phyloP scores from a whole-genome alignment of 2,888 invertebrate genomes.

The Cosmia pyralina region DNA sequence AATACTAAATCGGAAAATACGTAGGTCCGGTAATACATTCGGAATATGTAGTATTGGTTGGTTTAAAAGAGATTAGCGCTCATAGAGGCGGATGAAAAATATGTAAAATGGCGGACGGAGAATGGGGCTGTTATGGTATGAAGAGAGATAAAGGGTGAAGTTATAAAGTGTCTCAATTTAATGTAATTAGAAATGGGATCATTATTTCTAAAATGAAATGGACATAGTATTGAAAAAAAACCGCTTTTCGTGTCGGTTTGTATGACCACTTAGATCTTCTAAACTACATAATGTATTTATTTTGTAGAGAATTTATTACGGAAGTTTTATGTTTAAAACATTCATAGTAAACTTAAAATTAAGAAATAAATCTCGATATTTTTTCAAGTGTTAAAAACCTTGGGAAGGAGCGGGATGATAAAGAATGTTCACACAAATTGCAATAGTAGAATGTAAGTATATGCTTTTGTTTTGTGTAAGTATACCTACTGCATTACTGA shows the following conservation, averaged over 20 bases:
- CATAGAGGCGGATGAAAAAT: constrained; percentile 53
- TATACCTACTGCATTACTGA: too few relatives aligned
- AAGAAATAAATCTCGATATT: too few relatives aligned
- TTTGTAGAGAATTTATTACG: too few relatives aligned
- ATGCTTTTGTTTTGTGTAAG: too few relatives aligned
- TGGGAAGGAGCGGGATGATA: neutral
- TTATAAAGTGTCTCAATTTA: neutral
- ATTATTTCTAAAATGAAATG: neutral
- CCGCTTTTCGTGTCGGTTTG: too few relatives aligned
- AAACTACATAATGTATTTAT: too few relatives aligned
- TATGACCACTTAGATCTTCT: too few relatives aligned
- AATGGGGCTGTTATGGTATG: constrained; percentile 2
- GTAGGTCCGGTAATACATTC: constrained; percentile 52
- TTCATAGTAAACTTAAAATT: too few relatives aligned
- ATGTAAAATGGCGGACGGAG: constrained; percentile 35
- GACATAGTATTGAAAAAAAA: too few relatives aligned
- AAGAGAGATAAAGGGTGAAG: neutral
- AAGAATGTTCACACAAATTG: neutral
- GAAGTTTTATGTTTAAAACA: too few relatives aligned
- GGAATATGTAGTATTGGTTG: constrained; percentile 57
- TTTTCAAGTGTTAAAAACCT: too few relatives aligned
- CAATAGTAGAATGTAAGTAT: neutral
- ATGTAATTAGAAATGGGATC: neutral
- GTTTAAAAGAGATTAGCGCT: constrained; percentile 62
- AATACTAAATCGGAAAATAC: constrained; percentile 81